Evolutionary conservation across 2,113 vertebrate species (phyloP).

Genomic region (Ancistrus triradiatus): DNA sequence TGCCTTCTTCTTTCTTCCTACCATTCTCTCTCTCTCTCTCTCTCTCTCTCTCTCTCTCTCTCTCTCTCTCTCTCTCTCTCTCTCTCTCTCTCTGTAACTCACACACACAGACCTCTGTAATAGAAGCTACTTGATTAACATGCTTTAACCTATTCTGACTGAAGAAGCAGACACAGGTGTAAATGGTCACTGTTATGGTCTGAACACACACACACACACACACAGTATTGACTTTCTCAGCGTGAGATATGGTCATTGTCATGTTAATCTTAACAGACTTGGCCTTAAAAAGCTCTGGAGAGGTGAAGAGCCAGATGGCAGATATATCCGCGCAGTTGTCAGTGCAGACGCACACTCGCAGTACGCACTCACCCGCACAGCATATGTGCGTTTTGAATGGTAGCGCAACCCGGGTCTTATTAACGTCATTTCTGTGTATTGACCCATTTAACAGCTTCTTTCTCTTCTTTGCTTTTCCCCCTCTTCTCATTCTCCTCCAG

Average conservation of each 20-base stretch:
- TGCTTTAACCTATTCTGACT: slow-evolving; percentile 17
- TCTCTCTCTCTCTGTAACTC: too few species aligned
- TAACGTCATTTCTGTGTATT: slow-evolving; percentile 33
- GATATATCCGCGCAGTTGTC: slow-evolving; percentile 24
- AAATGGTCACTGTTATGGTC: slow-evolving; percentile 24
- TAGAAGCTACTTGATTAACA: slow-evolving; percentile 12
- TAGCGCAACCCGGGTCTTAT: slow-evolving; percentile 5
- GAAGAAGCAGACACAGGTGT: neutral
- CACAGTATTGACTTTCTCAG: slow-evolving; percentile 28
- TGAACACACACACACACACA: slow-evolving; percentile 14
- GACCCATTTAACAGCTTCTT: slow-evolving; percentile 39
- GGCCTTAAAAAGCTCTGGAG: slow-evolving; percentile 46
- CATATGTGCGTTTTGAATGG: slow-evolving; percentile 20
- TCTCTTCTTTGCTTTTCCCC: slow-evolving; percentile 21
- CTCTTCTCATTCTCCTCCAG: neutral
- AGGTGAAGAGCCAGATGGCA: slow-evolving; percentile 39
- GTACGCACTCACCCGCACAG: neutral
- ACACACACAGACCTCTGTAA: slow-evolving; percentile 1
- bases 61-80: too few species aligned
- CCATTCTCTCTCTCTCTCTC: too few species aligned
- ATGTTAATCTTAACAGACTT: slow-evolving; percentile 67
- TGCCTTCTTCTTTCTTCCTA: slow-evolving; percentile 3
- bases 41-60: too few species aligned
- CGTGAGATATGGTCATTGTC: slow-evolving; percentile 58
- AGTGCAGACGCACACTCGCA: slow-evolving; percentile 1